Percentiles rank a stretch among this genome's conserved stretches.
Conservation (phyloP, 1,140 invertebrate genomes). For the Paraescarpia echinospica region DNA sequence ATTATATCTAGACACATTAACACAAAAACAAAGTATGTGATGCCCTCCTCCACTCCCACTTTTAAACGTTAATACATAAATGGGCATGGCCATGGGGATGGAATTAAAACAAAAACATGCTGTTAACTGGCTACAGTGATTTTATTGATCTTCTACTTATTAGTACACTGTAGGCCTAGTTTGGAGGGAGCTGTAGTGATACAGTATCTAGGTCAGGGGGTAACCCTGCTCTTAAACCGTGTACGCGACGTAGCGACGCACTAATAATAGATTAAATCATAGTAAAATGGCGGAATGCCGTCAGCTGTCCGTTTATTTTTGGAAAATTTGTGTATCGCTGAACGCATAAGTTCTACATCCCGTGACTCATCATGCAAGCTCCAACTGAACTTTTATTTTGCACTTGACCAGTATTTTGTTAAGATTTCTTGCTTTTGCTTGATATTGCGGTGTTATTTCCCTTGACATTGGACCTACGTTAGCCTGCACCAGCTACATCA, state of each 20-base stretch:
- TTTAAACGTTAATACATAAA: too few species aligned
- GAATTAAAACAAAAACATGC: too few species aligned
- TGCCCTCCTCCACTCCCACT: too few species aligned
- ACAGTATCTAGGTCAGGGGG: background rate
- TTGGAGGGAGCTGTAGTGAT: background rate
- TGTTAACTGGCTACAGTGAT: too few species aligned
- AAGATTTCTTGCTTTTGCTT: background rate
- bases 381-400: background rate
- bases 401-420: background rate
- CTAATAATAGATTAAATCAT: constrained; percentile 2
- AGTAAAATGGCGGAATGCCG: background rate
- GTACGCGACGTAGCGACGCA: background rate
- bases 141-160: too few species aligned
- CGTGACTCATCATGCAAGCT: background rate
- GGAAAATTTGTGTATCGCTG: background rate
- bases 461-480: background rate
- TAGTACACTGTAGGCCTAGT: too few species aligned
- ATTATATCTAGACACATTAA: too few species aligned
- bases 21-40: too few species aligned
- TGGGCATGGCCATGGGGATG: too few species aligned
- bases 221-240: background rate
- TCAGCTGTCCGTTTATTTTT: background rate
- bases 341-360: background rate
- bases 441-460: background rate
- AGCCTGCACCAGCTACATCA: background rate